These are phyloP conservation scores for Mus spicilegus DNA, from an alignment of 2,113 vertebrate genomes.

Conservation along the genomic window DNA sequence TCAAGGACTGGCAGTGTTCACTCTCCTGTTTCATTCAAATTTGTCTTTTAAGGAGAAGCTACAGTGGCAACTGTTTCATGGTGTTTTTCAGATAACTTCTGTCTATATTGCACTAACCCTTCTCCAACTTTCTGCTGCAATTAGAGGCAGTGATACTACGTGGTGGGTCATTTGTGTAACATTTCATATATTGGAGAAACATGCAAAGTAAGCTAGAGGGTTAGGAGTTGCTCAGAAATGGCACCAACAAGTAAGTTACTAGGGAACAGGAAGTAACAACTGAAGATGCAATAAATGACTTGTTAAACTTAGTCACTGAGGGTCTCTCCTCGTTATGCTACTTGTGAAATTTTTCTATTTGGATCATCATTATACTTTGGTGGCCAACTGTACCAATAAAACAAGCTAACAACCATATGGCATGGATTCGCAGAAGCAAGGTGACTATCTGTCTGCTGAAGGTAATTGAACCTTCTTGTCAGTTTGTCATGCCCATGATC, in stretches of 20 bases:
- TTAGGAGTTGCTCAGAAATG: conserved; percentile 15
- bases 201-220: background rate
- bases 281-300: conserved; percentile 19
- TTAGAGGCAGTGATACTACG: background rate
- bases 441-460: conserved; percentile 13
- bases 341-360: conserved; percentile 47
- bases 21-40: conserved; percentile 38
- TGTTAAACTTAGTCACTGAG: background rate
- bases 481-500: conserved; percentile 38
- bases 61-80: background rate
- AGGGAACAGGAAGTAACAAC: background rate
- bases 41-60: conserved; percentile 25
- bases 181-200: background rate
- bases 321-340: background rate
- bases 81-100: conserved; percentile 37
- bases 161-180: background rate
- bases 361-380: background rate
- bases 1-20: background rate
- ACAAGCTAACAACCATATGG: conserved; percentile 23
- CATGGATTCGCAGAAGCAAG: conserved; percentile 15
- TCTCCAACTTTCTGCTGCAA: background rate
- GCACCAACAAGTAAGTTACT: background rate
- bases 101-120: background rate
- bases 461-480: conserved; percentile 58
- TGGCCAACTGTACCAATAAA: background rate